Evolutionary conservation across 1,140 invertebrate genomes (phyloP).

Genomic region (Cephus cinctus): DNA sequence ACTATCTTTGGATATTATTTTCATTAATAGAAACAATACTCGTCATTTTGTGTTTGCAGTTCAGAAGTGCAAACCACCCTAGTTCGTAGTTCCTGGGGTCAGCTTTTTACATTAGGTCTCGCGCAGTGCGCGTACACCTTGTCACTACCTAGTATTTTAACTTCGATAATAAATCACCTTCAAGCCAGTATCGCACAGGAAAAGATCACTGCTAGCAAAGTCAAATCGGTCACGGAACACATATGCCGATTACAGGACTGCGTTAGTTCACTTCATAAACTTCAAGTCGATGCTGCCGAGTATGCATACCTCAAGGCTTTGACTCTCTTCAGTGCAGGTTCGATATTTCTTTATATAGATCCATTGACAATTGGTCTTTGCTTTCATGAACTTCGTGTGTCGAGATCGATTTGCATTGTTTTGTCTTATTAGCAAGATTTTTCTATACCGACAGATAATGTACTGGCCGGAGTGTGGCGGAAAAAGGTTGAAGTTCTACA

Average conservation of each 20-base stretch:
- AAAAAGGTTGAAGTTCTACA: constrained; percentile 68
- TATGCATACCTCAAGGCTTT: constrained; percentile 90
- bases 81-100: constrained; percentile 87
- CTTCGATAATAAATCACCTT: constrained; percentile 73
- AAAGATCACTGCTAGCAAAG: constrained; percentile 69
- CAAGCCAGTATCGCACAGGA: constrained; percentile 69
- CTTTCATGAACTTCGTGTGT: too few species aligned
- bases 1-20: constrained; percentile 4
- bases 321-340: constrained; percentile 73
- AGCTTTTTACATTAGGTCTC: constrained; percentile 88
- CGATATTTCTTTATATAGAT: constrained; percentile 12
- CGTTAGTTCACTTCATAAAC: constrained; percentile 70
- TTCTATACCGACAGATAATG: constrained; percentile 43
- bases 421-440: not conserved
- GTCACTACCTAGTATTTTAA: constrained; percentile 78
- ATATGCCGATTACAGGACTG: constrained; percentile 83
- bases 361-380: not conserved
- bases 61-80: constrained; percentile 81
- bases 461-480: constrained; percentile 47
- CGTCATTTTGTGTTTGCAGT: constrained; percentile 57
- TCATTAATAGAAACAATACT: constrained; percentile 4
- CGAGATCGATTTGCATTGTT: constrained; percentile 3
- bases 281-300: constrained; percentile 80
- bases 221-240: constrained; percentile 78
- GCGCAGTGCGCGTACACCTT: constrained; percentile 83